Base-by-base conservation (phyloP, 2,888 invertebrate genomes). In the Heliconius sara region DNA sequence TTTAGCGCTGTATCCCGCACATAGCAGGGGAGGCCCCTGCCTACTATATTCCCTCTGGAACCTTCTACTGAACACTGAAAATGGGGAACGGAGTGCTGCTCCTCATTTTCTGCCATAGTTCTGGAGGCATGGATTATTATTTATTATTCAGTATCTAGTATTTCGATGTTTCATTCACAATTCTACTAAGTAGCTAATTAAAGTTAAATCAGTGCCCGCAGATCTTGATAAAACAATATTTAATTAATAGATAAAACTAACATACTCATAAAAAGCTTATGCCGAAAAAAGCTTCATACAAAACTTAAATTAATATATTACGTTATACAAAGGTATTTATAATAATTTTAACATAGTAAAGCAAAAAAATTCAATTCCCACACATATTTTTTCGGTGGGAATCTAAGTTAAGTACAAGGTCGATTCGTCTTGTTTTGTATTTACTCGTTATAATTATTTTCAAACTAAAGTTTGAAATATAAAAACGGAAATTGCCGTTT, bases 381-480 rank as follows among this genome's bases (percentile, higher is more conserved):
- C 81, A 79, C 75, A 25, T 63, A 68, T 70, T 79, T 81, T 77
- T 77, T 81, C 71, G 75, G 81, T 81, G 81, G 77, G 81, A 81
- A 79, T 75, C 22, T 75, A 60, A 77, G 68, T 68, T 67, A 77
- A 79, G 71, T 63, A 77, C 81, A 81, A 81, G 81, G 81, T 72
- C 63, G 67, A 52, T 43, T 60, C 16, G 25, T 75, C 9, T 60
- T 72, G 67, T 57, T 74, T 78, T 72, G 34, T 60, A 43, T 57
- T 19, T 78, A 74, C 73, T 74, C 68, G 63, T 74, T 66, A 52
- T 77, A 68, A 39, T 60, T 78, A 39, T 25, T 78, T 74, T 67
- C 63, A 25, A 65, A 25, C 63, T 66, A 43, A 25, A 19, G 22
- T 22, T 52, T 77, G 16, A 67, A 13, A 19, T 43, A 30, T 9